Evolutionary conservation across 2,888 invertebrate genomes (phyloP).

Genomic region (Priapulus caudatus): DNA sequence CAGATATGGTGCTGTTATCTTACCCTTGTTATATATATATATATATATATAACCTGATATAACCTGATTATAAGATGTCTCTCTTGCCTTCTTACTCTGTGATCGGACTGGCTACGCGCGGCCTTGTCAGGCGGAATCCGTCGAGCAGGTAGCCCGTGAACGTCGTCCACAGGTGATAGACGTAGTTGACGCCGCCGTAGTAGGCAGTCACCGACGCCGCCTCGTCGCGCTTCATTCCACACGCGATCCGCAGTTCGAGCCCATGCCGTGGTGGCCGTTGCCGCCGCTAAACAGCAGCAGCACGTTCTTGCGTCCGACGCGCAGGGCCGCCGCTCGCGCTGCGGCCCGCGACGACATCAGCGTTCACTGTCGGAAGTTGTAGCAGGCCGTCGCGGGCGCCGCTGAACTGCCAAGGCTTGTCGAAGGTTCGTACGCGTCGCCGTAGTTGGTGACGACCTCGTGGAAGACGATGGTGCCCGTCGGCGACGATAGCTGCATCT

Average conservation of each 20-base stretch:
- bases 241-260: too few relatives aligned
- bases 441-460: slow-evolving; percentile 1
- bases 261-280: neutral
- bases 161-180: slow-evolving; percentile 1
- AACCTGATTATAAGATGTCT: too few relatives aligned
- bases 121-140: too few relatives aligned
- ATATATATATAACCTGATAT: too few relatives aligned
- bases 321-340: neutral
- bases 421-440: neutral
- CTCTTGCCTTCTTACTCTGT: too few relatives aligned
- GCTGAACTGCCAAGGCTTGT: neutral
- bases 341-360: neutral
- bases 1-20: too few relatives aligned
- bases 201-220: neutral
- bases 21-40: too few relatives aligned
- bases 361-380: neutral
- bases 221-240: neutral
- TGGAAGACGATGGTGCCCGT: neutral
- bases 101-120: too few relatives aligned
- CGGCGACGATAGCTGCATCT: neutral
- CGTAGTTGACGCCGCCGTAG: neutral
- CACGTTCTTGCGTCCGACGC: neutral
- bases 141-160: neutral
- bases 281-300: neutral
- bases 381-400: neutral